Conservation (phyloP, 2,113 vertebrate species). For the Brienomyrus brachyistius region DNA sequence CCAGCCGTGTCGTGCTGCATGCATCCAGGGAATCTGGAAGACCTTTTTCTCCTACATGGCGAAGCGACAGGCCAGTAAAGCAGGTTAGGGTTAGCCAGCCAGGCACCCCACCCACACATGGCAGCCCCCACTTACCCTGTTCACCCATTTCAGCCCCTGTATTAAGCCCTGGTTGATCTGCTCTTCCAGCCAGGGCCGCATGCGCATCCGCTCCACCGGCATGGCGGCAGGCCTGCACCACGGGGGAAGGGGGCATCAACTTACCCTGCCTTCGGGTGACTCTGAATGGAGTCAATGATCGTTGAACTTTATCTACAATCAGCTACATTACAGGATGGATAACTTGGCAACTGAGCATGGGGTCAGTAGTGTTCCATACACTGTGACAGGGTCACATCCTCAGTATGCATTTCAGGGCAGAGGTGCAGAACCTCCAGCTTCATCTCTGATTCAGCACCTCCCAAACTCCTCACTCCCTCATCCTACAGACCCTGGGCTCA, state of each 20-base stretch:
- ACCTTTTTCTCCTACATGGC: conserved; percentile 73
- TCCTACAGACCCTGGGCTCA: neutral
- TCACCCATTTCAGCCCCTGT: conserved; percentile 74
- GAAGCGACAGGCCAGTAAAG: conserved; percentile 9
- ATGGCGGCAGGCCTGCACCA: conserved; percentile 50
- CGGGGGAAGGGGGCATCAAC: too few species aligned
- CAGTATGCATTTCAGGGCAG: neutral
- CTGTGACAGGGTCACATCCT: neutral
- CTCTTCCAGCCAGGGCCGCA: conserved; percentile 82
- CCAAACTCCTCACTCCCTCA: neutral
- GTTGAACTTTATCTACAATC: neutral
- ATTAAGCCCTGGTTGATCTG: conserved; percentile 75
- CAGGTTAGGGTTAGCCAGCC: neutral
- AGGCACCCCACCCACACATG: neutral
- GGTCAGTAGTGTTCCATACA: neutral
- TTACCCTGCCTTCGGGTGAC: neutral
- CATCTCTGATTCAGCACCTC: neutral
- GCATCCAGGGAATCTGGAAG: conserved; percentile 88
- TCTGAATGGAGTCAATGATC: neutral
- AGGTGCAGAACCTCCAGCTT: neutral
- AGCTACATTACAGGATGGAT: neutral
- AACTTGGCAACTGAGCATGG: neutral
- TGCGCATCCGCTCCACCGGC: conserved; percentile 82
- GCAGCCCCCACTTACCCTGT: conserved; percentile 59
- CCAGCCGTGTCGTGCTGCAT: conserved; percentile 79